phyloP scores from a whole-genome alignment of 2,113 vertebrate genomes.

The Mastomys natalensis region DNA sequence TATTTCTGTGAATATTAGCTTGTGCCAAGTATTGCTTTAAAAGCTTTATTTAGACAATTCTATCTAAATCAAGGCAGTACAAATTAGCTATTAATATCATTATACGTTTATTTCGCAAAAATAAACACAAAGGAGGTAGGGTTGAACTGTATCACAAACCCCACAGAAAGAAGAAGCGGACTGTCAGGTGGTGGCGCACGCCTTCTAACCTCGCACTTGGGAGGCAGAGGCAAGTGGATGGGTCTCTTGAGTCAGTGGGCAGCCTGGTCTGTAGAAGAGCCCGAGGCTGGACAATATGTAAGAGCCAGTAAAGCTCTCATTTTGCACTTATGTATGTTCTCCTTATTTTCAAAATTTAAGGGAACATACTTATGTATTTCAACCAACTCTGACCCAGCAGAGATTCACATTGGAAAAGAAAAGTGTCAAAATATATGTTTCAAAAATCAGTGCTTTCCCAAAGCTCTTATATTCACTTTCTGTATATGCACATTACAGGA shows the following conservation, averaged over 20 bases:
- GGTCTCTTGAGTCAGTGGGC: background rate
- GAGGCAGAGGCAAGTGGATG: background rate
- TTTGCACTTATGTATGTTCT: accelerated
- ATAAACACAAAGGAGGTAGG: background rate
- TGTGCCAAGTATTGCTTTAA: constrained; percentile 2
- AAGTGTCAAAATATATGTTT: background rate
- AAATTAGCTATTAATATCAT: background rate
- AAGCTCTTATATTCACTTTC: background rate
- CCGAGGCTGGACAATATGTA: background rate
- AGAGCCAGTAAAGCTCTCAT: background rate
- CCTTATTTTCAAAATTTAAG: background rate
- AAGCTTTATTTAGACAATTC: background rate
- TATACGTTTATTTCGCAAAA: background rate
- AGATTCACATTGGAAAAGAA: background rate
- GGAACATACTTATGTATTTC: background rate
- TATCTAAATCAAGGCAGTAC: background rate
- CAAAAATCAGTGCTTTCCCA: background rate
- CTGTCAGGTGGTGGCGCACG: accelerated
- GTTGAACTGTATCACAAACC: background rate
- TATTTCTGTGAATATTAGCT: background rate
- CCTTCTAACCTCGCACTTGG: background rate
- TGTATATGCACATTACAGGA: background rate
- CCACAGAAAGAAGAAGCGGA: background rate
- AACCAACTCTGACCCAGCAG: background rate
- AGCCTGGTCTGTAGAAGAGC: background rate